phyloP scores from a whole-genome alignment of 2,797 vertebrate genomes.

The Oreonectes daqikongensis region DNA sequence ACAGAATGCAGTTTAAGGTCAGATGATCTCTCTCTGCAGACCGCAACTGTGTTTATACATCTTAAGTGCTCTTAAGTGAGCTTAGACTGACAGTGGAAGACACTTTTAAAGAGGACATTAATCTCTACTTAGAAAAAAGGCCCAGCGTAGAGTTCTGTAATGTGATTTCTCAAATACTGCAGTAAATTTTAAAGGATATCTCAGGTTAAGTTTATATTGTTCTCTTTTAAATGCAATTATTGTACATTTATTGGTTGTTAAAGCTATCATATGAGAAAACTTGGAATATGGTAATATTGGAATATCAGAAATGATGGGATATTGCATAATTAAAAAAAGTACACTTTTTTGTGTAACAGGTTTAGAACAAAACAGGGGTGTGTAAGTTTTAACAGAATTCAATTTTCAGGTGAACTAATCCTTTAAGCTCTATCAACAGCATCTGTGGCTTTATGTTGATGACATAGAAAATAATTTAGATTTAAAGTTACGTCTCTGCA shows the following conservation, averaged over 20 bases:
- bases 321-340: no score
- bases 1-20: conserved; percentile 13
- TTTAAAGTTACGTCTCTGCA: no score
- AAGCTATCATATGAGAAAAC: neutral
- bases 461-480: neutral
- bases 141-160: no score
- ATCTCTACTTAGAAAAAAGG: conserved; percentile 21
- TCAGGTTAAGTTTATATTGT: no score
- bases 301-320: no score
- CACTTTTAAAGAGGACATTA: conserved; percentile 6
- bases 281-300: no score
- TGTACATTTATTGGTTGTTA: no score
- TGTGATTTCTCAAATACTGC: neutral
- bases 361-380: neutral
- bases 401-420: neutral
- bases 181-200: neutral
- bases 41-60: neutral
- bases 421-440: neutral
- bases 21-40: conserved; percentile 7
- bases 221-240: no score
- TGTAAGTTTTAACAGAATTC: neutral
- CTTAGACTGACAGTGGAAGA: neutral
- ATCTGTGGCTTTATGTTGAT: neutral
- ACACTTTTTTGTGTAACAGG: neutral
- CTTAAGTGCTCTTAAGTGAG: conserved; percentile 17